phyloP scores from a whole-genome alignment of 92 coral and sea anemone species.

The Chrysogorgia sp. region DNA sequence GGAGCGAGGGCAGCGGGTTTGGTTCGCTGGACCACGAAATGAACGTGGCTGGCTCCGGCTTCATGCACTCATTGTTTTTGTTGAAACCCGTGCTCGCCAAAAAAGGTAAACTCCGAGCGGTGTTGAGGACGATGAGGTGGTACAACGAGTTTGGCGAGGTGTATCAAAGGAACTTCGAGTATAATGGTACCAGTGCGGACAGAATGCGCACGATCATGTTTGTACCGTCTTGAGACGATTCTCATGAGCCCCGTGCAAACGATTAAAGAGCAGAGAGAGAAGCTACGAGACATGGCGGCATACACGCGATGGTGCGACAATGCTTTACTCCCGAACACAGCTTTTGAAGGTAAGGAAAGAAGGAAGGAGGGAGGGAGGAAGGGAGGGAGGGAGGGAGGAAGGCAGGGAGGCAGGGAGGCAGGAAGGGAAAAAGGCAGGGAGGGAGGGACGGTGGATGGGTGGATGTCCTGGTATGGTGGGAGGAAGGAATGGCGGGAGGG shows the following conservation, averaged over 20 bases:
- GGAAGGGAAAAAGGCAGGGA: no score
- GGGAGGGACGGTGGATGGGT: no score
- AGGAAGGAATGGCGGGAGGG: no score
- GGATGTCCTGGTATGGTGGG: no score
- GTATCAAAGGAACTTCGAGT: conserved; percentile 63
- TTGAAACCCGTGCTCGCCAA: conserved; percentile 46
- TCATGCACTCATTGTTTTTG: conserved; percentile 62
- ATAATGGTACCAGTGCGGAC: conserved; percentile 78
- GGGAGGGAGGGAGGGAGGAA: no score
- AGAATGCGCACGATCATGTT: conserved; percentile 64
- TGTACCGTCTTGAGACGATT: conserved; percentile 63
- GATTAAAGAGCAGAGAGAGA: conserved; percentile 37
- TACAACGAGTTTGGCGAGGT: conserved; percentile 75
- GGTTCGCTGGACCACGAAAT: conserved; percentile 73
- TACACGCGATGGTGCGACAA: conserved; percentile 69
- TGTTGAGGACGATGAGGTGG: conserved; percentile 66
- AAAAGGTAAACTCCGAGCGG: conserved; percentile 16
- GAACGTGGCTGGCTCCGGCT: conserved; percentile 70
- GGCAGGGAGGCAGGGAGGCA: no score
- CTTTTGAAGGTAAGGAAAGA: no score
- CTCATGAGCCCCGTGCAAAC: conserved; percentile 57
- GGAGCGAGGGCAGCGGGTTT: conserved; percentile 74
- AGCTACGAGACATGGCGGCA: conserved; percentile 62
- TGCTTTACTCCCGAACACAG: conserved; percentile 60
- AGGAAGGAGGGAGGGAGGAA: no score